phyloP scores from a whole-genome alignment of 1,140 invertebrate species.

The Drosophila rufa region DNA sequence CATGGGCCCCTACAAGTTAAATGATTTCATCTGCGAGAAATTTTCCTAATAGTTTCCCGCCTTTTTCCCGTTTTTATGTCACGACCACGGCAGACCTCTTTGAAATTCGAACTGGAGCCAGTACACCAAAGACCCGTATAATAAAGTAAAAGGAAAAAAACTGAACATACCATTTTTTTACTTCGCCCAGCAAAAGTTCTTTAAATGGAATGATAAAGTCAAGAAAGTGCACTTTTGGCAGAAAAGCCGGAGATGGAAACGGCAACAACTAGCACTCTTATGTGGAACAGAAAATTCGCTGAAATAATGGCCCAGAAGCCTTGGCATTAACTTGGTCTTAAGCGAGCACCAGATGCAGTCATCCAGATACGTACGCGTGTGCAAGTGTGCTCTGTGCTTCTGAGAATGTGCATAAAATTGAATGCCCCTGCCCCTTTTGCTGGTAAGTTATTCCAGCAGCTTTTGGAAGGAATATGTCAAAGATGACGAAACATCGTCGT shows the following conservation, averaged over 20 bases:
- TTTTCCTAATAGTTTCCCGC: slow-evolving; percentile 5
- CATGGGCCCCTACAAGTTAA: slow-evolving; percentile 18
- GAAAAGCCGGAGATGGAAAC: slow-evolving; percentile 7
- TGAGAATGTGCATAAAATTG: slow-evolving; percentile 68
- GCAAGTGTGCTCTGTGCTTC: slow-evolving; percentile 5
- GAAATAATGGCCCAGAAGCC: slow-evolving; percentile 75
- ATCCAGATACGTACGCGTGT: slow-evolving; percentile 32
- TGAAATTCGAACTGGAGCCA: slow-evolving; percentile 8
- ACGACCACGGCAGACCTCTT: not conserved
- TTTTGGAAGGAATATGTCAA: slow-evolving; percentile 69
- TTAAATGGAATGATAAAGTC: slow-evolving; percentile 52
- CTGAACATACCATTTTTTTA: slow-evolving; percentile 67
- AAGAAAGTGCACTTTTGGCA: slow-evolving; percentile 7
- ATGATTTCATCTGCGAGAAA: slow-evolving; percentile 26
- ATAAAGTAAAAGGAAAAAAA: slow-evolving; percentile 43
- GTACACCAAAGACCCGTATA: slow-evolving; percentile 31
- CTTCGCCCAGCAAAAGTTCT: slow-evolving; percentile 61
- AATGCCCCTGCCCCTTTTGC: slow-evolving; percentile 42
- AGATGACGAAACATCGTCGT: slow-evolving; percentile 44
- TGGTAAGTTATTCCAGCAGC: slow-evolving; percentile 33
- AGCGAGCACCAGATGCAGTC: slow-evolving; percentile 38
- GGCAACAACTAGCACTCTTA: slow-evolving; percentile 24
- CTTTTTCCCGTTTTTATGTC: not conserved
- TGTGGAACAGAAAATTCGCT: slow-evolving; percentile 50
- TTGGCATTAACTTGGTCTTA: slow-evolving; percentile 71